A percentile compares a stretch with the other conserved stretches of the same genome.
Evolutionary conservation across 2,888 invertebrate species (phyloP).

Genomic region (Seira musarum): DNA sequence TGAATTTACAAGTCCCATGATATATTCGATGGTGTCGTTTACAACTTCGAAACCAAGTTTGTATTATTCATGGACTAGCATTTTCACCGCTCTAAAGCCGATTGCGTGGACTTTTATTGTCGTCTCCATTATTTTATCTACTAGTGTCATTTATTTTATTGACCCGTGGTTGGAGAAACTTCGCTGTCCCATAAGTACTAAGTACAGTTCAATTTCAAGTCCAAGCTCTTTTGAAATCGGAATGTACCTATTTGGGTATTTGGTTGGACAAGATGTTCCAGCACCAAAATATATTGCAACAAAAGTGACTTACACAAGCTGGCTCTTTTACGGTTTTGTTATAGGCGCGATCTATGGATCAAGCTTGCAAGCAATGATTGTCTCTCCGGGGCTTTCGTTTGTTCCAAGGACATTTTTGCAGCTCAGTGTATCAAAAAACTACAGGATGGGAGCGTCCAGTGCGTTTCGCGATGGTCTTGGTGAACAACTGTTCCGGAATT

Average conservation of each 20-base stretch:
- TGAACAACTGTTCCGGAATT: conserved; percentile 20
- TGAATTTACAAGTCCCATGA: background rate
- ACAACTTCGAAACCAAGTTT: conserved; percentile 7
- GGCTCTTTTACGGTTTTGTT: conserved; percentile 23
- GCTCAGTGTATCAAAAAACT: background rate
- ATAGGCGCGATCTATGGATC: conserved; percentile 1
- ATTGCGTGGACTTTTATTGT: background rate
- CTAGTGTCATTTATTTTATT: conserved; percentile 1
- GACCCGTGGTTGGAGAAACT: background rate
- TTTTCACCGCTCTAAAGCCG: conserved; percentile 10
- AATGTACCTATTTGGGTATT: conserved; percentile 7
- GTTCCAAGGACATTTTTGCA: conserved; percentile 9
- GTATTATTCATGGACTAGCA: conserved; percentile 2
- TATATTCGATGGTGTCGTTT: background rate
- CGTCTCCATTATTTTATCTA: background rate
- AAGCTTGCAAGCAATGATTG: conserved; percentile 22
- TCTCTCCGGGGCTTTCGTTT: background rate
- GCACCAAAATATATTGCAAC: background rate
- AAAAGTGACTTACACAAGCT: background rate
- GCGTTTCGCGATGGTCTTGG: conserved; percentile 25
- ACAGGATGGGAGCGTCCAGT: background rate
- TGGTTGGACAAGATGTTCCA: background rate
- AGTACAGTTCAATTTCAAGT: background rate
- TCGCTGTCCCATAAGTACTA: background rate
- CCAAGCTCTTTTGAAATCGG: background rate